Evolutionary conservation across 1,140 invertebrate species (phyloP), one percentile per base, ranked within the genome.

Genomic region (Lucilia cuprina): DNA sequence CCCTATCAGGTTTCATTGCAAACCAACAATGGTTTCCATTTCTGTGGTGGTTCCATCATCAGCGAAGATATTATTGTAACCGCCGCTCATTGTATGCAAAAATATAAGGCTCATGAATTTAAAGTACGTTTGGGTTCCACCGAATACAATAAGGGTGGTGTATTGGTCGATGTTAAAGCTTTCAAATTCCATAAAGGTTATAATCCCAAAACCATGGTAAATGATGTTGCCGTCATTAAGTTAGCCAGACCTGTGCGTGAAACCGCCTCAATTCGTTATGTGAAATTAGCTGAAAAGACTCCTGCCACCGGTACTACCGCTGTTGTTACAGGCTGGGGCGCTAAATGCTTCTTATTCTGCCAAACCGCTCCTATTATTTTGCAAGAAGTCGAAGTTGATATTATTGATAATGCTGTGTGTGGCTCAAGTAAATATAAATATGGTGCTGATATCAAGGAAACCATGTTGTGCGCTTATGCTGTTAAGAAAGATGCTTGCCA

Each of bases 11-110:
- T 90, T 10, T 90, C 89, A 5, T 78, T 86, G 55, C 83, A 86
- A 83, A 30, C 8, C 14, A 35, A 49, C 7, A 19, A 55, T 49
- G 88, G 89, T 49, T 86, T 85, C 21, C 92, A 92, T 84, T 87
- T 86, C 83, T 94, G 94, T 85, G 94, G 94, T n/a, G 94, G 93
- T 17, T 92, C 92, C 21, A 90, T 95, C 83, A 91, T 94, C 88
- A 13, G 17, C 8, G 12, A 70, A 14, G 86, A 87, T 1, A 82
- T 50, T 21, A 87, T 94, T 65, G 74, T 95, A 21, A 93, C 93
- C 14, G 94, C 94, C 35, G 94, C 93, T 78, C 94, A 95, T 86
- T 95, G 94, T 84, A 84, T 90, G 88, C 88, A 89, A 34, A 83
- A 74, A 0, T 84, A 86, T 50, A 35, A 41, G 4, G 83, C 87